Evolutionary conservation across 2,888 invertebrate genomes (phyloP), one percentile per base, ranked within the genome.

Genomic region (Apocheima hispidaria): DNA sequence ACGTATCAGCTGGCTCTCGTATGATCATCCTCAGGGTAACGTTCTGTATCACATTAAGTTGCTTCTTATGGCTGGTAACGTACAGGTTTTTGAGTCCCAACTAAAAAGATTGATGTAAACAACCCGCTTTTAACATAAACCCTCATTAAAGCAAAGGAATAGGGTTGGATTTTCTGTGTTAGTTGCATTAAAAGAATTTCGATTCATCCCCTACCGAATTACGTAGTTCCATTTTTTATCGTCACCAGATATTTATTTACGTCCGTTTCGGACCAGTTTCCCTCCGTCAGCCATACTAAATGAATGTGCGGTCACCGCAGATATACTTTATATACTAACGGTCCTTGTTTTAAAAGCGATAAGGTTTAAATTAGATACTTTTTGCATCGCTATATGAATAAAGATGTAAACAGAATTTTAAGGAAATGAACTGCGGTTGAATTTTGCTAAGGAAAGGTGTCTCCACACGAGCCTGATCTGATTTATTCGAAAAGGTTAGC

Each of bases 201-300:
- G 48, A 55, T 62, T 55, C 57, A 53, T 12, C 52, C 48, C 46
- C 26, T 40, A 61, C 53, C 41, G 59, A 74, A 72, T 73, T 67
- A 67, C 69, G 71, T 61, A 58, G 65, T 60, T 71, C 75, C 72
- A 82, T 84, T 84, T 83, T 83, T 82, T 75, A 81, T 71, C 67
- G 64, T 70, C 63, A 51, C 75, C 77, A 71, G 78, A 77, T 80
- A 84, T 84, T 83, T 82, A 79, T 84, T 74, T 73, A 73, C 71
- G 73, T 77, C 74, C 68, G 55, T 26, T 40, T 44, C 28, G 48
- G 55, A 41, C 49, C 51, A 65, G 63, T 60, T 64, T 64, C 63
- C 68, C 72, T 78, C 73, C 67, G 72, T 78, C 76, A 79, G 75
- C 59, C 68, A 72, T 60, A 23, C 72, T 36, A 20, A 55, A 65